A percentile compares a stretch with the other conserved stretches of the same genome.
Evolutionary conservation across 2,113 vertebrate species (phyloP).

Genomic region (Gadus chalcogrammus): DNA sequence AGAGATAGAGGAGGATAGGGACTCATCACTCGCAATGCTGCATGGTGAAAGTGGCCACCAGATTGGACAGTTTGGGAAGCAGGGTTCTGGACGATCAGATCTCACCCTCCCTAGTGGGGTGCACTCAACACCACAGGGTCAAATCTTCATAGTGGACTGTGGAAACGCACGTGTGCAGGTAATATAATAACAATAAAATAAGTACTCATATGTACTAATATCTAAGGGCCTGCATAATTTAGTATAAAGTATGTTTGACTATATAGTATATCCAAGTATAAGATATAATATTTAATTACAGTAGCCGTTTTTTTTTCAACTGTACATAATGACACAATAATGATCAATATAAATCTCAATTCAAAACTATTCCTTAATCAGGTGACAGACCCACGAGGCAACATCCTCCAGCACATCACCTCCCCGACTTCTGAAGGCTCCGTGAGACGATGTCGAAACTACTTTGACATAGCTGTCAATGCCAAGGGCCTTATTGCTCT

Average conservation of each 20-base stretch:
- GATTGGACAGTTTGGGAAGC: conserved; percentile 74
- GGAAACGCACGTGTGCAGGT: conserved; percentile 77
- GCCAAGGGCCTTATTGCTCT: conserved; percentile 73
- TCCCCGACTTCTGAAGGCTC: conserved; percentile 46
- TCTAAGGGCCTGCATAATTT: background rate
- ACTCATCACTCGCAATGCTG: conserved; percentile 17
- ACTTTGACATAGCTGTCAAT: conserved; percentile 78
- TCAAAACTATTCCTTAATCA: conserved; percentile 41
- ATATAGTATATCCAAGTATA: too few relatives aligned
- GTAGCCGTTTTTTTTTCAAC: background rate
- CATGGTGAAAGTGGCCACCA: conserved; percentile 39
- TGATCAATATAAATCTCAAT: conserved; percentile 10
- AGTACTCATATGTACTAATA: background rate
- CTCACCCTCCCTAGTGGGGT: conserved; percentile 76
- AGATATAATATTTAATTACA: too few relatives aligned
- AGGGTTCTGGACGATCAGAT: conserved; percentile 73
- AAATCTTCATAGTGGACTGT: conserved; percentile 77
- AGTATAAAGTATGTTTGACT: too few relatives aligned
- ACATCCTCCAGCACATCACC: conserved; percentile 72
- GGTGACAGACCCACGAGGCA: conserved; percentile 68
- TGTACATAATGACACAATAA: background rate
- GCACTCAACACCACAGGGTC: conserved; percentile 64
- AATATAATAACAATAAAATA: background rate
- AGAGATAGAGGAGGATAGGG: conserved; percentile 54
- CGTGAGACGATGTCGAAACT: conserved; percentile 63